Conservation (phyloP, 1,140 invertebrate species). For the Parasteatoda tepidariorum region DNA sequence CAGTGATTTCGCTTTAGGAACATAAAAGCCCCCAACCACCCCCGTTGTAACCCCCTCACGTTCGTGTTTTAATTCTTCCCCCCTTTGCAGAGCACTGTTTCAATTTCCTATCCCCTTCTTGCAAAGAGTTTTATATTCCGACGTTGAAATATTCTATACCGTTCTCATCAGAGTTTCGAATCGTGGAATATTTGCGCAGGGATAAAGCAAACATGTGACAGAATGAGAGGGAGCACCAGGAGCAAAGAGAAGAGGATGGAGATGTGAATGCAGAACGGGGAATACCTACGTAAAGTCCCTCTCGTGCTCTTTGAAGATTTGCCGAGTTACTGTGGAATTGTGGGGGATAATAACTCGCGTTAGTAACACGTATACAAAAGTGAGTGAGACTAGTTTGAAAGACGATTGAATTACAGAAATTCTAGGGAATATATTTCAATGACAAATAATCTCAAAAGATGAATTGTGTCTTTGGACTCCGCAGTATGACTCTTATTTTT, state of each 20-base stretch:
- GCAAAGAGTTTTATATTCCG: slow-evolving; percentile 9
- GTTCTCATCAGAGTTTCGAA: slow-evolving; percentile 39
- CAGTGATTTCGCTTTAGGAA: slow-evolving; percentile 42
- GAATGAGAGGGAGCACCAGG: not conserved
- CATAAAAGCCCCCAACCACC: slow-evolving; percentile 42
- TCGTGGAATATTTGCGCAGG: slow-evolving; percentile 41
- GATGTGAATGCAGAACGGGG: not conserved
- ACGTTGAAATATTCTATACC: slow-evolving; percentile 26
- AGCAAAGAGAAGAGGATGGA: no score
- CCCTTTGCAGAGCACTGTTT: not conserved
- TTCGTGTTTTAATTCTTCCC: slow-evolving; percentile 42
- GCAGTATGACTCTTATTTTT: no score
- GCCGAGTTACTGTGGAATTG: slow-evolving; percentile 10
- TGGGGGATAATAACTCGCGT: slow-evolving; percentile 15
- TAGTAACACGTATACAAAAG: no score
- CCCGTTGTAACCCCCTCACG: not conserved
- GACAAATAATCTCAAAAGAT: no score
- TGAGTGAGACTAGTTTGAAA: no score
- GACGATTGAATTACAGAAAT: not conserved
- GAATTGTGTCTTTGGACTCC: no score
- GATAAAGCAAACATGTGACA: slow-evolving; percentile 50
- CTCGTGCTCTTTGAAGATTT: slow-evolving; percentile 6
- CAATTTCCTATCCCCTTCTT: not conserved
- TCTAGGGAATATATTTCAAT: no score
- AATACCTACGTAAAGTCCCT: slow-evolving; percentile 5